Percentiles rank a stretch among this genome's conserved stretches.
phyloP scores from a whole-genome alignment of 2,797 vertebrate genomes.

The Malurus leucopterus region DNA sequence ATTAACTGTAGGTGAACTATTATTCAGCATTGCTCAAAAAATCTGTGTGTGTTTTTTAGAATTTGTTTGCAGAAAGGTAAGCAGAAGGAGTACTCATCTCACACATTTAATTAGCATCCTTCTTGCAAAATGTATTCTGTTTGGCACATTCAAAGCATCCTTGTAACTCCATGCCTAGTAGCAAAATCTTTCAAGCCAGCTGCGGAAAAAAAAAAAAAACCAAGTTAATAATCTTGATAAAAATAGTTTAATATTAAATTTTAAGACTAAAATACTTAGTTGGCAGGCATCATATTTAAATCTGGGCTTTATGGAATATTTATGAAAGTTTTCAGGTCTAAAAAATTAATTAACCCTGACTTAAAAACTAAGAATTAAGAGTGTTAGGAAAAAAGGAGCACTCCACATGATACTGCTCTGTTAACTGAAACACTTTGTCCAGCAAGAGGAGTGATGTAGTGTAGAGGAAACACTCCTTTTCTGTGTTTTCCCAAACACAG shows the following conservation, averaged over 20 bases:
- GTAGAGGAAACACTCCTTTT: not conserved
- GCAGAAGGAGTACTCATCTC: not conserved
- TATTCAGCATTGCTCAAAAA: not conserved
- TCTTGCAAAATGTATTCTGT: not conserved
- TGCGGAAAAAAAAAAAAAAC: conserved; percentile 30
- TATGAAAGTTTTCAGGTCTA: not conserved
- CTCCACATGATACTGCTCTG: not conserved
- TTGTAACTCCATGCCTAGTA: not conserved
- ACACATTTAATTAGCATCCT: conserved; percentile 9
- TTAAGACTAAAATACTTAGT: not conserved
- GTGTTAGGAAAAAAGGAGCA: not conserved
- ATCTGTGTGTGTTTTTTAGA: not conserved
- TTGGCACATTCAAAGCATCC: not conserved
- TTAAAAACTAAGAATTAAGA: not conserved
- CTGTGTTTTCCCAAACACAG: not conserved
- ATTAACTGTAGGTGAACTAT: not conserved
- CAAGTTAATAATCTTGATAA: conserved; percentile 29
- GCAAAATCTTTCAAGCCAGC: conserved; percentile 24
- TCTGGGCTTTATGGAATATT: not conserved
- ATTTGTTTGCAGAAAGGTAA: not conserved
- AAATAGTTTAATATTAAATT: not conserved
- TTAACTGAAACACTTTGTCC: not conserved
- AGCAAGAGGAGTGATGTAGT: not conserved
- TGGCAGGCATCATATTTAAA: not conserved
- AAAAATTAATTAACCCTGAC: not conserved